These are phyloP conservation scores for Microctenopoma stevenorrisi DNA, from an alignment of 2,797 vertebrate species.

Conservation along the genomic window DNA sequence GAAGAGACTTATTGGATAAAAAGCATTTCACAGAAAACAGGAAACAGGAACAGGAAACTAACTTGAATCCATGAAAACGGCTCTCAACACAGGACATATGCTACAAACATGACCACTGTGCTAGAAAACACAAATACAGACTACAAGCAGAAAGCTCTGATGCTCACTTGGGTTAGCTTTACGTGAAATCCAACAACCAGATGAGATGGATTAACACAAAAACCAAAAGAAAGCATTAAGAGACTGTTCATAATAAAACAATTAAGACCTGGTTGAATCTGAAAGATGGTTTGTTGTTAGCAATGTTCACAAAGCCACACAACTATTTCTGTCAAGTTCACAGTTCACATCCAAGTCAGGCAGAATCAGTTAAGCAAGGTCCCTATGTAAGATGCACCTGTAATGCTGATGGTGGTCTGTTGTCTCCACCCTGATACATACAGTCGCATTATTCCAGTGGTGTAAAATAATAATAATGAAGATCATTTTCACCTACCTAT, in stretches of 20 bases:
- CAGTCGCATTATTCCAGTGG: constrained; percentile 10
- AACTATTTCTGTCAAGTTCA: not conserved
- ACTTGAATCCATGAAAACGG: constrained; percentile 80
- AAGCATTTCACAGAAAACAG: constrained; percentile 58
- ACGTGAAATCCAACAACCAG: not conserved
- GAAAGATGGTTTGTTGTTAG: not conserved
- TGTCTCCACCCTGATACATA: constrained; percentile 29
- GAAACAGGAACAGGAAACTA: constrained; percentile 84
- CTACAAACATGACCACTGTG: constrained; percentile 67
- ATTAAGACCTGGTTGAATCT: not conserved
- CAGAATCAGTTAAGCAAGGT: not conserved
- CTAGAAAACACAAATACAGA: constrained; percentile 14
- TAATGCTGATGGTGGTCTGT: not conserved
- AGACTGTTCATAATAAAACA: not conserved
- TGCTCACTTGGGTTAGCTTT: constrained; percentile 23
- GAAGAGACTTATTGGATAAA: constrained; percentile 71
- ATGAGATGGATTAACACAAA: not conserved
- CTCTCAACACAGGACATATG: constrained; percentile 78
- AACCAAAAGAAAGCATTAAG: not conserved
- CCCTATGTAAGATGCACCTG: not conserved
- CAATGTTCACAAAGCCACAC: not conserved
- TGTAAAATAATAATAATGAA: constrained; percentile 26
- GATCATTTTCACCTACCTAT: constrained; percentile 60
- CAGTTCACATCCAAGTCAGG: constrained; percentile 1
- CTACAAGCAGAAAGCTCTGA: constrained; percentile 21